Base-by-base conservation (phyloP, 2,797 vertebrate species). In the Lagorchestes hirsutus region DNA sequence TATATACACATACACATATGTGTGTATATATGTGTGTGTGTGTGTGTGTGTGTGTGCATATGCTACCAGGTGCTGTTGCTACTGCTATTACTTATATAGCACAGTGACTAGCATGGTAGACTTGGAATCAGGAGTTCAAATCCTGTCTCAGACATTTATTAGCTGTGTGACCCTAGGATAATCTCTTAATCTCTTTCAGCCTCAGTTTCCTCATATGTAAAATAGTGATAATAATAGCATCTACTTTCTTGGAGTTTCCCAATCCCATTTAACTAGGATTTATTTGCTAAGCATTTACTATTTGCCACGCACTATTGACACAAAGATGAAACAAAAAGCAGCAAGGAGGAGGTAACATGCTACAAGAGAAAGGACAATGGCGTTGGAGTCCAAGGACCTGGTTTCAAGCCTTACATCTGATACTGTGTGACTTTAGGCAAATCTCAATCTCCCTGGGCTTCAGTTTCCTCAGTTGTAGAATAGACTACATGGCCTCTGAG, bases 271-370 rank as follows among this genome's bases (percentile, higher is more conserved):
- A 67, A 67, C 4, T n/a, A n/a, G 34, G 0, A n/a, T n/a, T 67
- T n/a, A 18, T n/a, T 29, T n/a, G 34, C n/a, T n/a, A 67, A 67
- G 62, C 62, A 67, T n/a, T n/a, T 67, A 97, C 95, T 90, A 1
- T 34, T 96, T 90, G 93, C 0, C 87, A 90, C 46, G 5, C 34
- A n/a, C 14, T 67, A 14, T 18, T 6, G 16, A 67, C n/a, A 67
- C 14, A n/a, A 67, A 67, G 62, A n/a, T 67, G 62, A n/a, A 67
- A 67, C 14, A 67, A n/a, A 67, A 67, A 67, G 62, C 34, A 22
- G 4, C 16, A n/a, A 8, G 34, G 62, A 1, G 34, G 62, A n/a
- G 5, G 5, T 28, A 59, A 4, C 29, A 10, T 31, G 29, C 58
- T 31, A 0, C 31, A 59, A 59, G 28, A 59, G 58, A 59, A 59